A percentile compares a stretch with the other conserved stretches of the same genome.
Evolutionary conservation across 2,888 invertebrate genomes (phyloP).

Genomic region (Dicycla oo): DNA sequence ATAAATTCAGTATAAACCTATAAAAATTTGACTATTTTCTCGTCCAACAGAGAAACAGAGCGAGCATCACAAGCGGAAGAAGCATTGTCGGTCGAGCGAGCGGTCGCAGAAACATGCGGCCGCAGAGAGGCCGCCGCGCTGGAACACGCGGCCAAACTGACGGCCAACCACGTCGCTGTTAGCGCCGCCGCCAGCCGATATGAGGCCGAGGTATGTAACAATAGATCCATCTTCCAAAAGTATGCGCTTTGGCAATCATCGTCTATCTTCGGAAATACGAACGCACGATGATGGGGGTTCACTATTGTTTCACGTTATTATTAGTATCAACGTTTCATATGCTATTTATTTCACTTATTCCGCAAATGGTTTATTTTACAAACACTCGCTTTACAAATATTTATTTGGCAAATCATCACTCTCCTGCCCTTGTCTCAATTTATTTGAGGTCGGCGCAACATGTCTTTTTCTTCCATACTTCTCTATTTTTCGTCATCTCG

Average conservation of each 20-base stretch:
- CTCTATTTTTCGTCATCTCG: no score
- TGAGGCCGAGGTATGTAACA: conserved; percentile 69
- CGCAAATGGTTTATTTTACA: no score
- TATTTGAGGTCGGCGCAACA: no score
- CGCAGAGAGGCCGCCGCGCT: conserved; percentile 83
- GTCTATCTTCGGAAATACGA: background rate
- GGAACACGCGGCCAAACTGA: conserved; percentile 82
- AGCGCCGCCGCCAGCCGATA: conserved; percentile 63
- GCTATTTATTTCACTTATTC: no score
- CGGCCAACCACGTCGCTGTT: conserved; percentile 77
- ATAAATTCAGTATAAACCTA: no score
- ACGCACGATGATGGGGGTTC: background rate
- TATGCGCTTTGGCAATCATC: background rate
- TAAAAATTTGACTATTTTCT: no score
- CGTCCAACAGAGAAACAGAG: conserved; percentile 73
- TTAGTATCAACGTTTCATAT: no score
- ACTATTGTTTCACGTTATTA: no score
- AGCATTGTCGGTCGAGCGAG: conserved; percentile 74
- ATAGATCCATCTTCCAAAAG: background rate
- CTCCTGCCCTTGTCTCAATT: no score
- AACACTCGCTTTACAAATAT: no score
- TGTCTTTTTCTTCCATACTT: no score
- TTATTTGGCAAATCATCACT: no score
- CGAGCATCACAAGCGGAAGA: conserved; percentile 78
- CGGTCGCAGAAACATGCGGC: conserved; percentile 82